These are phyloP conservation scores for Sylvia borin DNA, from an alignment of 2,797 vertebrate species.

Conservation along the genomic window DNA sequence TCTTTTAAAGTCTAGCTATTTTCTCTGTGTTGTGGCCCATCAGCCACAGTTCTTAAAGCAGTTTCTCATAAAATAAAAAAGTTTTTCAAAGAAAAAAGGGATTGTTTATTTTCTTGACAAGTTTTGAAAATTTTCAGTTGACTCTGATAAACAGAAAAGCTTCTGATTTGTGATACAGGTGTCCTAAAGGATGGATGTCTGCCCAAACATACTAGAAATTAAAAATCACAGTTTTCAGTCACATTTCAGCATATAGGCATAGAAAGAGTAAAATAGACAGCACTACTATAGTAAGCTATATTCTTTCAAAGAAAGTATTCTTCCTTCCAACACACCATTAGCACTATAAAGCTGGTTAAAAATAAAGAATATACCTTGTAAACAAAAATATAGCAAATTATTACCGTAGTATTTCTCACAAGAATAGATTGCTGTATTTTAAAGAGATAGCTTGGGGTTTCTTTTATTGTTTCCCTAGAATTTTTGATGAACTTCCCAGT, in stretches of 20 bases:
- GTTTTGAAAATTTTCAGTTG: neutral
- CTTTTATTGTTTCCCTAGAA: neutral
- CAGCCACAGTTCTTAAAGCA: neutral
- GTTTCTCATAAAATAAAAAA: neutral
- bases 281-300: neutral
- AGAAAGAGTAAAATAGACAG: neutral
- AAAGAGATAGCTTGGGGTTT: neutral
- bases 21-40: neutral
- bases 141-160: neutral
- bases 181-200: neutral
- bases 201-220: neutral
- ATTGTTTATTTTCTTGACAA: neutral
- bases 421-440: neutral
- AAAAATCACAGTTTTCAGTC: neutral
- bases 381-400: neutral
- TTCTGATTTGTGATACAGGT: neutral
- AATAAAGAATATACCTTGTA: neutral
- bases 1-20: neutral
- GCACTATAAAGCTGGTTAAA: neutral
- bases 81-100: neutral
- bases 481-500: neutral
- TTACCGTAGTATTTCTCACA: neutral
- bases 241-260: neutral
- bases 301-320: neutral
- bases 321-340: neutral